These are phyloP conservation scores for Antechinus stuartii DNA, from an alignment of 2,113 vertebrate genomes.

Conservation along the genomic window DNA sequence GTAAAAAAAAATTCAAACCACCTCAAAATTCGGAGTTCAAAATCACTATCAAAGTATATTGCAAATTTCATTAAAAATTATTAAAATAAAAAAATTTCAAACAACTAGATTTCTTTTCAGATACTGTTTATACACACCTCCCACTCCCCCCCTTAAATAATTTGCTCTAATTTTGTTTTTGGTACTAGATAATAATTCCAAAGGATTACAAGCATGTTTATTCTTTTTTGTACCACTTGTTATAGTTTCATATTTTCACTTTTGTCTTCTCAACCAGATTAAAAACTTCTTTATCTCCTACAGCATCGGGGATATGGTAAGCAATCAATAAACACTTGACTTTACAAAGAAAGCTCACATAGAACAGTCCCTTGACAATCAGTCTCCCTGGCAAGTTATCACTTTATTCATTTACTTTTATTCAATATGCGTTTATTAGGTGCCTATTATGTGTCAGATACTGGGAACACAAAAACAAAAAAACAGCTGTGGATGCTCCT, in stretches of 20 bases:
- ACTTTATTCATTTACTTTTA: too few relatives aligned
- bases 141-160: background rate
- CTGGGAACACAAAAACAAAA: too few relatives aligned
- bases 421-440: too few relatives aligned
- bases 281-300: background rate
- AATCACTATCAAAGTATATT: constrained; percentile 6
- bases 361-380: background rate
- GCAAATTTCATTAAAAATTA: constrained; percentile 50
- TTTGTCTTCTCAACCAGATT: background rate
- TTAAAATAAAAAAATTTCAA: background rate
- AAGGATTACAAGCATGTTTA: background rate
- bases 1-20: constrained; percentile 48
- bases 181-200: constrained; percentile 28
- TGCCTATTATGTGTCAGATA: too few relatives aligned
- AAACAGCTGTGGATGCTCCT: background rate
- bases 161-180: constrained; percentile 30
- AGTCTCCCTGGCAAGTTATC: background rate
- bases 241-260: constrained; percentile 22
- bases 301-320: background rate
- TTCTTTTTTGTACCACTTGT: background rate
- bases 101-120: constrained; percentile 19
- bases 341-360: background rate
- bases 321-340: background rate
- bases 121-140: constrained; percentile 15
- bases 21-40: constrained; percentile 25